Percentiles rank a stretch among this genome's conserved stretches.
Evolutionary conservation across 2,888 invertebrate genomes (phyloP).

Genomic region (Drosophila infuscata): DNA sequence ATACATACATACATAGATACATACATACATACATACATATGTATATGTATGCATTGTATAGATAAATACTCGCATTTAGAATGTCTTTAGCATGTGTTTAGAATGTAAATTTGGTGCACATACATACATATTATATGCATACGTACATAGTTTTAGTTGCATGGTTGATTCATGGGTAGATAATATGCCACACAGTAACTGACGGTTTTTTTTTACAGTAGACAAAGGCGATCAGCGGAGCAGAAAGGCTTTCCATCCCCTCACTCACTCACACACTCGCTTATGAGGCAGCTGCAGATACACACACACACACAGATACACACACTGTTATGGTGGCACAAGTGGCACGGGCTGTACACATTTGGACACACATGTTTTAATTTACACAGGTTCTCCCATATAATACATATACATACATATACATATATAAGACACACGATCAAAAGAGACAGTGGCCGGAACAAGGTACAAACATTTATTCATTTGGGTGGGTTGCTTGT

Average conservation of each 20-base stretch:
- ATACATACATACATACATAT: not conserved
- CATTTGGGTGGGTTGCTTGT: conserved; percentile 54
- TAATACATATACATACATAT: too few species aligned
- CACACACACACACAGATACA: conserved; percentile 34
- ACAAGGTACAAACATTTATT: conserved; percentile 24
- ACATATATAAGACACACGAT: conserved; percentile 34
- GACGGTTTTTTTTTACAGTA: conserved; percentile 52
- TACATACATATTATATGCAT: not conserved
- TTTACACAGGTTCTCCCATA: conserved; percentile 29
- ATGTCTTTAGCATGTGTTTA: conserved; percentile 10
- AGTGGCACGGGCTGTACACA: conserved; percentile 40
- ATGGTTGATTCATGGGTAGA: conserved; percentile 11
- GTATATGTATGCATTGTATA: conserved; percentile 11
- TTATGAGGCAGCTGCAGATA: conserved; percentile 54
- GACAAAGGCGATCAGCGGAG: conserved; percentile 61
- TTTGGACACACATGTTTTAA: conserved; percentile 32
- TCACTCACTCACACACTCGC: conserved; percentile 18
- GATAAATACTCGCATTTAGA: conserved; percentile 1
- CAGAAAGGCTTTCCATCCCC: conserved; percentile 70
- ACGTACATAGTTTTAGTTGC: conserved; percentile 29
- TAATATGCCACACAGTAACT: conserved; percentile 30
- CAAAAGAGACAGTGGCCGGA: conserved; percentile 48
- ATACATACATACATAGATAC: conserved; percentile 1
- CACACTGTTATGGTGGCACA: conserved; percentile 17
- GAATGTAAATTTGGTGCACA: conserved; percentile 1